phyloP scores from a whole-genome alignment of 2,888 invertebrate genomes.

The Phalangium opilio region DNA sequence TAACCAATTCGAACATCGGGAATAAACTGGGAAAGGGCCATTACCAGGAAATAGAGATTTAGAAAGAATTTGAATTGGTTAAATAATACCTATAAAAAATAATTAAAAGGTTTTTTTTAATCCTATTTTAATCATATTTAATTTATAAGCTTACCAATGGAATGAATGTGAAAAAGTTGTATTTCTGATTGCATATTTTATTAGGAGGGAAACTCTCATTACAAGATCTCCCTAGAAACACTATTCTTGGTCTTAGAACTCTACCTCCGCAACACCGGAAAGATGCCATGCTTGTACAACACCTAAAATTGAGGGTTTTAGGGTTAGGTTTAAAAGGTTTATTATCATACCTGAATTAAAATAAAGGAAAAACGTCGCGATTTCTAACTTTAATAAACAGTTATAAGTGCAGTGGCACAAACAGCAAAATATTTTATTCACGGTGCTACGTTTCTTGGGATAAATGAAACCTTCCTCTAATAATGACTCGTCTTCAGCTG shows the following conservation, averaged over 20 bases:
- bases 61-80: conserved; percentile 99
- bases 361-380: neutral
- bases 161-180: conserved; percentile 51
- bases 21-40: conserved; percentile 97
- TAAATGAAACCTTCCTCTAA: conserved; percentile 13
- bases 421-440: conserved; percentile 15
- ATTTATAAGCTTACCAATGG: conserved; percentile 34
- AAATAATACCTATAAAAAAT: conserved; percentile 57
- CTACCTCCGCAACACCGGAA: conserved; percentile 42
- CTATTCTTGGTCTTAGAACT: conserved; percentile 38
- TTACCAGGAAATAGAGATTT: conserved; percentile 91
- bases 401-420: conserved; percentile 10
- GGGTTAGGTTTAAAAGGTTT: too few species aligned
- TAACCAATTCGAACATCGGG: conserved; percentile 92
- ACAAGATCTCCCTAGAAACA: conserved; percentile 35
- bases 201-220: conserved; percentile 81
- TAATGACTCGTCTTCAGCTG: conserved; percentile 17
- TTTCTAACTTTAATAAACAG: neutral
- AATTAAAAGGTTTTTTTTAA: conserved; percentile 29
- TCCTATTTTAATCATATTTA: too few species aligned
- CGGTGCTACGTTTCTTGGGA: conserved; percentile 10
- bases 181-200: conserved; percentile 95
- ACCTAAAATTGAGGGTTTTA: conserved; percentile 45
- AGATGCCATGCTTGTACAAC: conserved; percentile 49
- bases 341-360: too few species aligned